phyloP scores from a whole-genome alignment of 2,797 vertebrate species.

The Peromyscus melanophrys region DNA sequence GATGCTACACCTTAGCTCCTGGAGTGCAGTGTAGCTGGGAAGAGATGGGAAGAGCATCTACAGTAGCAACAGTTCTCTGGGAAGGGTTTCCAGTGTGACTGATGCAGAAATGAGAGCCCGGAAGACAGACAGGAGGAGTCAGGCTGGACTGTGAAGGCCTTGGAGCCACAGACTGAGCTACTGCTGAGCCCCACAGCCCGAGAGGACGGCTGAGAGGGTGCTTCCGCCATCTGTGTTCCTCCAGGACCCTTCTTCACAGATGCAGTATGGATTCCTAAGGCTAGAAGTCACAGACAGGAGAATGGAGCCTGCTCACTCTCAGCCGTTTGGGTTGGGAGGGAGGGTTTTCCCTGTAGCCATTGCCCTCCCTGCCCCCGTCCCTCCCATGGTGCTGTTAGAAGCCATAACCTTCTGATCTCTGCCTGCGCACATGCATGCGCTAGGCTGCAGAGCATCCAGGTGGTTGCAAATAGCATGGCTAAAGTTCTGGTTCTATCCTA shows the following conservation, averaged over 20 bases:
- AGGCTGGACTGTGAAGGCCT: background rate
- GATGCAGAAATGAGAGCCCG: slow-evolving; percentile 59
- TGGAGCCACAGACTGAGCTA: background rate
- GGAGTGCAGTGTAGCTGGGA: slow-evolving; percentile 22
- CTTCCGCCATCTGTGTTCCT: background rate
- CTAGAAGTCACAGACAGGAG: background rate
- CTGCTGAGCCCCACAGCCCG: background rate
- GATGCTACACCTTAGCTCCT: slow-evolving; percentile 37
- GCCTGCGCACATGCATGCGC: background rate
- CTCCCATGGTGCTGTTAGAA: background rate
- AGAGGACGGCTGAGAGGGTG: background rate
- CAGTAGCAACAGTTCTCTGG: slow-evolving; percentile 30
- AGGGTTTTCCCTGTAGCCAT: background rate
- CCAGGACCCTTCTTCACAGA: slow-evolving; percentile 12
- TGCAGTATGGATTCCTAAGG: background rate
- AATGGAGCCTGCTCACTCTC: background rate
- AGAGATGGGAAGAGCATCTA: slow-evolving; percentile 58
- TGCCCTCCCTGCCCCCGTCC: background rate
- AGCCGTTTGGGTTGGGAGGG: background rate
- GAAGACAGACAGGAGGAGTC: slow-evolving; percentile 28
- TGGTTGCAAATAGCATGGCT: background rate
- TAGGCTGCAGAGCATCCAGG: background rate
- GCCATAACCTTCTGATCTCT: background rate
- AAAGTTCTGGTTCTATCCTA: slow-evolving; percentile 36
- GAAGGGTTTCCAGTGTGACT: slow-evolving; percentile 56